Percentiles rank a stretch among this genome's conserved stretches.
Evolutionary conservation across 2,113 vertebrate species (phyloP).

Genomic region (Myodes glareolus): DNA sequence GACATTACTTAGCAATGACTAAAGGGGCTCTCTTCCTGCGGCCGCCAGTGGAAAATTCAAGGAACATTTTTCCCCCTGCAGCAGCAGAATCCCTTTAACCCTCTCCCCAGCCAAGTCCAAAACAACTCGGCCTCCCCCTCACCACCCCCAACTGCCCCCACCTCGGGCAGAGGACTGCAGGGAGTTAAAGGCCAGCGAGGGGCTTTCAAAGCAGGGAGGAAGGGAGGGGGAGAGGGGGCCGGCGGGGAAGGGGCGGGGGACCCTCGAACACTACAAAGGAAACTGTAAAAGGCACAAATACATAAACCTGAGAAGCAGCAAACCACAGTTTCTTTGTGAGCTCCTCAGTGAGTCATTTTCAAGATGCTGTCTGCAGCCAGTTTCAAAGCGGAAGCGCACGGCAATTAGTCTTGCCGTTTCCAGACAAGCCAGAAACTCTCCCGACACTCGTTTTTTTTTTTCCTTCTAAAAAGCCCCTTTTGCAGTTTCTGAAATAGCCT

Average conservation of each 20-base stretch:
- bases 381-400: slow-evolving; percentile 99
- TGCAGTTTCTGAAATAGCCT: slow-evolving; percentile 82
- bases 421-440: slow-evolving; percentile 98
- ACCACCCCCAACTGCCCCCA: not conserved
- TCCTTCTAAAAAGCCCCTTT: slow-evolving; percentile 80
- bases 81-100: slow-evolving; percentile 90
- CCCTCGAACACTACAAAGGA: slow-evolving; percentile 87
- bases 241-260: slow-evolving; percentile 58
- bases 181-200: slow-evolving; percentile 25
- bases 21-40: slow-evolving; percentile 96
- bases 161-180: slow-evolving; percentile 60
- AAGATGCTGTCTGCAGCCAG: slow-evolving; percentile 99
- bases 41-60: slow-evolving; percentile 94
- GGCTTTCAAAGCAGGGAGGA: slow-evolving; percentile 54
- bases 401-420: slow-evolving; percentile 98
- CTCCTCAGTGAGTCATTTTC: slow-evolving; percentile 98
- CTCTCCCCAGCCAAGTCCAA: slow-evolving; percentile 88
- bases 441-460: slow-evolving; percentile 82
- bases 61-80: slow-evolving; percentile 89
- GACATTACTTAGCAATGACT: slow-evolving; percentile 98
- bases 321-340: slow-evolving; percentile 98
- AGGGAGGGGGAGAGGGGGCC: slow-evolving; percentile 6
- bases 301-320: slow-evolving; percentile 89
- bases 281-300: slow-evolving; percentile 88
- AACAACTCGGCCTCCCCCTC: slow-evolving; percentile 85